Conservation (phyloP, 2,888 invertebrate genomes). For the Leptinotarsa rubiginosa region DNA sequence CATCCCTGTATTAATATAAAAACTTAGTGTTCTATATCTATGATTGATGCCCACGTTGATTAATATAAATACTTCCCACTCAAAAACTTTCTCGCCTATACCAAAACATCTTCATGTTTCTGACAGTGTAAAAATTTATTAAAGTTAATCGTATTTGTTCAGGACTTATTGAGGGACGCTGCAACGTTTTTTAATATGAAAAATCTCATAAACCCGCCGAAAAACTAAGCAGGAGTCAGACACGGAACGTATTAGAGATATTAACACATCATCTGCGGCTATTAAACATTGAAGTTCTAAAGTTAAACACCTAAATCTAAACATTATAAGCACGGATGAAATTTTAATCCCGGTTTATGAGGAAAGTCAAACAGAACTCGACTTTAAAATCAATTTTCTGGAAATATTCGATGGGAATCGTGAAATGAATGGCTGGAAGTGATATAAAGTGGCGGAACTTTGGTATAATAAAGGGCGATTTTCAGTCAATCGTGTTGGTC, state of each 20-base stretch:
- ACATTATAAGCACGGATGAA: slow-evolving; percentile 27
- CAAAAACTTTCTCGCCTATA: neutral
- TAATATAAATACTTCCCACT: neutral
- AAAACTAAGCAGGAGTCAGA: slow-evolving; percentile 30
- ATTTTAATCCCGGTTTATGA: slow-evolving; percentile 25
- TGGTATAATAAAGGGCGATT: neutral
- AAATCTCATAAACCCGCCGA: slow-evolving; percentile 35
- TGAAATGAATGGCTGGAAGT: neutral
- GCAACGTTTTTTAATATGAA: slow-evolving; percentile 26
- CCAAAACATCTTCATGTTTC: slow-evolving; percentile 17
- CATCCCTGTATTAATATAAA: neutral
- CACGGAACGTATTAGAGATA: slow-evolving; percentile 32
- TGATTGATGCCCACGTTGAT: neutral
- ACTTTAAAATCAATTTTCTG: slow-evolving; percentile 19
- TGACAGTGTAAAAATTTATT: slow-evolving; percentile 37
- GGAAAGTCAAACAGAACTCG: slow-evolving; percentile 23
- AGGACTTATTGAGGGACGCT: slow-evolving; percentile 28
- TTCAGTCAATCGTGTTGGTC: too few species aligned
- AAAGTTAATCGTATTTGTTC: slow-evolving; percentile 33
- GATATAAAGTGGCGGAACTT: neutral
- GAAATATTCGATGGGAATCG: slow-evolving; percentile 4
- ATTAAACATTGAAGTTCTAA: slow-evolving; percentile 26
- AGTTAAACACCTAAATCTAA: slow-evolving; percentile 34
- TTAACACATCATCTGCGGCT: slow-evolving; percentile 30
- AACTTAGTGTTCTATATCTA: neutral